Conservation (phyloP, 2,888 invertebrate species). For the Eupithecia dodoneata region DNA sequence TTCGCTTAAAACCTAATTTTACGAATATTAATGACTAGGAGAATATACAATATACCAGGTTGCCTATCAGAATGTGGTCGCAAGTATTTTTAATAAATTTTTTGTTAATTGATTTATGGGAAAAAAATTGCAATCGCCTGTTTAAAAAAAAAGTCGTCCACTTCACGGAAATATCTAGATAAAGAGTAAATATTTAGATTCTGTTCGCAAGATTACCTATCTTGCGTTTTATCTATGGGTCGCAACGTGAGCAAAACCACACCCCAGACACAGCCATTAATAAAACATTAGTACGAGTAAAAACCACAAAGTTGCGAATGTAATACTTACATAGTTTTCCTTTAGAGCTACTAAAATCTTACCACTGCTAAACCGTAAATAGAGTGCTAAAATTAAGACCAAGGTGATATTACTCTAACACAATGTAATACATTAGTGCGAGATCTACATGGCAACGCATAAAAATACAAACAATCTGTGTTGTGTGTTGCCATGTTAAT, state of each 20-base stretch:
- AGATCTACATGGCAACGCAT: slow-evolving; percentile 9
- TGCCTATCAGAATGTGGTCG: too few relatives aligned
- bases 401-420: background rate
- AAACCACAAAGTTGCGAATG: slow-evolving; percentile 3
- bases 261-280: background rate
- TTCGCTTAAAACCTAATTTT: too few relatives aligned
- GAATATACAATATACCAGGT: too few relatives aligned
- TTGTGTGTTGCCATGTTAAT: slow-evolving; percentile 46
- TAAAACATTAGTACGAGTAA: background rate
- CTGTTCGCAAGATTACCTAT: too few relatives aligned
- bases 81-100: too few relatives aligned
- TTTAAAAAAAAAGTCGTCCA: too few relatives aligned
- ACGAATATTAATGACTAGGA: too few relatives aligned
- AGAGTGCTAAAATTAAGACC: background rate
- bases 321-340: background rate
- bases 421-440: background rate
- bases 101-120: too few relatives aligned
- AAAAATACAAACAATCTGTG: slow-evolving; percentile 36
- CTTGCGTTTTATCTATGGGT: too few relatives aligned
- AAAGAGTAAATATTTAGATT: too few relatives aligned
- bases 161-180: too few relatives aligned
- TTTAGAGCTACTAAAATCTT: background rate
- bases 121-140: too few relatives aligned
- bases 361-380: background rate
- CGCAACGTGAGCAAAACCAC: background rate